Percentiles rank a stretch among this genome's conserved stretches.
phyloP scores from a whole-genome alignment of 2,797 vertebrate species.

The Pachyuromys duprasi region DNA sequence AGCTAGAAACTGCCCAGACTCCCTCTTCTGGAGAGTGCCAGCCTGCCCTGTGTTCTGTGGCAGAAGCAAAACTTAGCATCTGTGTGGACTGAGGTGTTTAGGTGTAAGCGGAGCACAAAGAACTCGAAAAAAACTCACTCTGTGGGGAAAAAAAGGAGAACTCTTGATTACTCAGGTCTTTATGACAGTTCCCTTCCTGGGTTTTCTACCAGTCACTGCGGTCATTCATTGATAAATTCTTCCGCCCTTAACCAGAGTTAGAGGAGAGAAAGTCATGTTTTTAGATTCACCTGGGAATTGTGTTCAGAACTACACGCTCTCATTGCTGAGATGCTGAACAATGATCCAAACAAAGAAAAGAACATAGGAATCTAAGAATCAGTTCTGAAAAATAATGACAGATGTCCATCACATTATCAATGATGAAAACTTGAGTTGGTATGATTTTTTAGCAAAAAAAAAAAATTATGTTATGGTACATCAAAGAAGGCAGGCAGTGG shows the following conservation, averaged over 20 bases:
- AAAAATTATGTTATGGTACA: not conserved
- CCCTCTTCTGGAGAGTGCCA: not conserved
- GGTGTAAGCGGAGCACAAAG: not conserved
- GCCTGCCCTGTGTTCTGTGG: not conserved
- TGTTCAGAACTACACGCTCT: not conserved
- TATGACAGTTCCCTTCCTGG: not conserved
- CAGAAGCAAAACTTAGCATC: not conserved
- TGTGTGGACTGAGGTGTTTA: not conserved
- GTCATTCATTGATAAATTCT: not conserved
- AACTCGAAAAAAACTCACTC: not conserved
- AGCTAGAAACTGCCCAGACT: not conserved
- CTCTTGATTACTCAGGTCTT: not conserved
- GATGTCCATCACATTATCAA: not conserved
- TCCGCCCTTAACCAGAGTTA: not conserved
- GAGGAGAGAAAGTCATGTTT: not conserved
- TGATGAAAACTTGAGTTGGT: not conserved
- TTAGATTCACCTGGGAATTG: not conserved
- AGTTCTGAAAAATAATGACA: not conserved
- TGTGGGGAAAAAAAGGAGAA: not conserved
- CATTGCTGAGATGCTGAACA: not conserved
- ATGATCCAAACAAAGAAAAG: constrained; percentile 4
- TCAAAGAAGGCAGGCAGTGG: not conserved
- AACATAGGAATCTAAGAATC: not conserved
- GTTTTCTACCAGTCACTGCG: not conserved
- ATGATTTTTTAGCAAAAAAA: not conserved